Evolutionary conservation across 2,888 invertebrate genomes (phyloP).

Genomic region (Drosophila kokeensis): DNA sequence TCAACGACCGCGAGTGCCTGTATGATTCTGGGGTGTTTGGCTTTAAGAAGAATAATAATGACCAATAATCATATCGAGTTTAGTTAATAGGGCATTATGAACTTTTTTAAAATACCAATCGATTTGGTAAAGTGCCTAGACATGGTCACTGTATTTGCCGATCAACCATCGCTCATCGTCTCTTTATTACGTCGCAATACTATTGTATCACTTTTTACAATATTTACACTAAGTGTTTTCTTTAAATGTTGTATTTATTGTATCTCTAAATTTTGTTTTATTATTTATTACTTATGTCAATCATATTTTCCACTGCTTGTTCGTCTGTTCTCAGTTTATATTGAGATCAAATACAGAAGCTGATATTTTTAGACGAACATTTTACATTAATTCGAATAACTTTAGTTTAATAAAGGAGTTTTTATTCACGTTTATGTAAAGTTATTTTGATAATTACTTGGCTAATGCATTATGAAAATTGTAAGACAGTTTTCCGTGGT

Average conservation of each 20-base stretch:
- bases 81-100: constrained; percentile 42
- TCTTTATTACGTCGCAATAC: constrained; percentile 55
- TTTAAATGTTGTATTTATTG: constrained; percentile 51
- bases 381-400: constrained; percentile 65
- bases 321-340: constrained; percentile 44
- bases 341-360: constrained; percentile 79
- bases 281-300: constrained; percentile 39
- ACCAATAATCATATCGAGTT: constrained; percentile 51
- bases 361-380: constrained; percentile 70
- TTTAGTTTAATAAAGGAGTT: constrained; percentile 44
- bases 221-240: constrained; percentile 80
- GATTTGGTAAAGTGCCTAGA: constrained; percentile 37
- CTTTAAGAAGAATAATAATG: constrained; percentile 34
- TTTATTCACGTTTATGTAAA: constrained; percentile 48
- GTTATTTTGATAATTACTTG: constrained; percentile 67
- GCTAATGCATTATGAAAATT: constrained; percentile 62
- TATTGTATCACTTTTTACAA: constrained; percentile 76
- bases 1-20: constrained; percentile 22
- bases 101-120: constrained; percentile 73
- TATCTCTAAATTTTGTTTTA: constrained; percentile 47
- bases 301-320: constrained; percentile 28
- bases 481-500: constrained; percentile 51
- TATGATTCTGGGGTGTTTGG: constrained; percentile 11
- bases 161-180: constrained; percentile 24
- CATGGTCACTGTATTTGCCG: constrained; percentile 20